Percentiles rank a stretch among this genome's conserved stretches.
phyloP scores from a whole-genome alignment of 2,797 vertebrate species.

The Hyperoplus immaculatus region DNA sequence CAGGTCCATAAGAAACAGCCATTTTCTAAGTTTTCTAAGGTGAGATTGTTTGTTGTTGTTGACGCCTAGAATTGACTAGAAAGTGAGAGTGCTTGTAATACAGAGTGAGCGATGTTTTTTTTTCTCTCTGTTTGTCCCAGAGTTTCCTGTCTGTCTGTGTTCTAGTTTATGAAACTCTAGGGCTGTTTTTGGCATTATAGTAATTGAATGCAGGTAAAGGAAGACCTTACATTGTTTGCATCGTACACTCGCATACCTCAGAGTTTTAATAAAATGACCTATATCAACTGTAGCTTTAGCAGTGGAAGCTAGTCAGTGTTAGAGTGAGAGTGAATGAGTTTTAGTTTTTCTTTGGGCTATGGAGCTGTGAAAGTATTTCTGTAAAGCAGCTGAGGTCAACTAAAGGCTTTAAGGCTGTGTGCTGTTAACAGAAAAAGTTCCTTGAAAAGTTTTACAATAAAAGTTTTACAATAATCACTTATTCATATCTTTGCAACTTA shows the following conservation, averaged over 20 bases:
- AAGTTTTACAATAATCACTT: neutral
- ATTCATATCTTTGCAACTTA: neutral
- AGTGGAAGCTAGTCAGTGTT: neutral
- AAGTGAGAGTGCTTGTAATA: neutral
- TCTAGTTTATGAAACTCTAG: neutral
- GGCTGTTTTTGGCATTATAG: neutral
- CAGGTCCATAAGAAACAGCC: slow-evolving; percentile 14
- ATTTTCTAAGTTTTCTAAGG: neutral
- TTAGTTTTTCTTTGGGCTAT: neutral
- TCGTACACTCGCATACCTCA: neutral
- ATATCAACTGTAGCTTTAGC: neutral
- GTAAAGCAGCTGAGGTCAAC: slow-evolving; percentile 10
- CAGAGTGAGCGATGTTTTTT: neutral
- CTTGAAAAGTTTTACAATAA: neutral
- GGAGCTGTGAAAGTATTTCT: slow-evolving; percentile 1
- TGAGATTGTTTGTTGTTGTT: neutral
- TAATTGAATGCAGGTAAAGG: slow-evolving; percentile 1
- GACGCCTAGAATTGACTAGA: neutral
- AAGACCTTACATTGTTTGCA: neutral
- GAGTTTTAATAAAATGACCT: neutral
- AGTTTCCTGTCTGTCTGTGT: neutral
- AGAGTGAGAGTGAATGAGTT: slow-evolving; percentile 4
- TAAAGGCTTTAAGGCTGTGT: slow-evolving; percentile 5
- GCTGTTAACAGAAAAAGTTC: neutral
- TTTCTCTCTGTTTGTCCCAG: neutral